A percentile compares a stretch with the other conserved stretches of the same genome.
Conservation (phyloP, 1,140 invertebrate species). For the Vanessa tameamea region DNA sequence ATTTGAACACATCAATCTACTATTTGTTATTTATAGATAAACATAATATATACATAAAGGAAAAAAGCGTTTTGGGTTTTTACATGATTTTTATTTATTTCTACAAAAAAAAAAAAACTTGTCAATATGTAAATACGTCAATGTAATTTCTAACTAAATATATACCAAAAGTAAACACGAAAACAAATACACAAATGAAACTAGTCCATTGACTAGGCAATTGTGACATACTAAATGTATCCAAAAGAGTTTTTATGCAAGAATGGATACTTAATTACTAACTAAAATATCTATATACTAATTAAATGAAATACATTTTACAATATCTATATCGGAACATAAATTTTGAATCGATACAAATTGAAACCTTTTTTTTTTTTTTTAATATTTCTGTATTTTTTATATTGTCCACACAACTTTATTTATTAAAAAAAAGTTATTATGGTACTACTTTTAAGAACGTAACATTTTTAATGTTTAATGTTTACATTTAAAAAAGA, state of each 20-base stretch:
- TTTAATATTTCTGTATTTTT: no score
- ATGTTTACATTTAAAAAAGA: no score
- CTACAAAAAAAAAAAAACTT: neutral
- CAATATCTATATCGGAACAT: no score
- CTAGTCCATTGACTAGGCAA: conserved; percentile 32
- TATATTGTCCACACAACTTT: no score
- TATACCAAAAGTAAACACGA: conserved; percentile 1
- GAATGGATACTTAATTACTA: neutral
- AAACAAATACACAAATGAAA: conserved; percentile 13
- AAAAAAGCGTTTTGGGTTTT: conserved; percentile 11
- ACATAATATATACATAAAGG: neutral
- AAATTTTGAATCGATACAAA: no score
- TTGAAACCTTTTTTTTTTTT: no score
- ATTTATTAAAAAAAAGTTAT: no score
- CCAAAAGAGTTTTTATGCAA: neutral
- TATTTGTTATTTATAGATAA: neutral
- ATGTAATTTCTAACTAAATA: conserved; percentile 14
- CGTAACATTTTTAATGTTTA: no score
- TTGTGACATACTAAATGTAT: conserved; percentile 2
- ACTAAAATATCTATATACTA: no score
- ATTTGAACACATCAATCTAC: no score
- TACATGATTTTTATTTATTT: conserved; percentile 31
- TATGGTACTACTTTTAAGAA: no score
- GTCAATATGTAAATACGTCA: conserved; percentile 28
- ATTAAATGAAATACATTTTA: no score